These are phyloP conservation scores for Carassius gibelio DNA, from an alignment of 2,113 vertebrate species.

Conservation along the genomic window DNA sequence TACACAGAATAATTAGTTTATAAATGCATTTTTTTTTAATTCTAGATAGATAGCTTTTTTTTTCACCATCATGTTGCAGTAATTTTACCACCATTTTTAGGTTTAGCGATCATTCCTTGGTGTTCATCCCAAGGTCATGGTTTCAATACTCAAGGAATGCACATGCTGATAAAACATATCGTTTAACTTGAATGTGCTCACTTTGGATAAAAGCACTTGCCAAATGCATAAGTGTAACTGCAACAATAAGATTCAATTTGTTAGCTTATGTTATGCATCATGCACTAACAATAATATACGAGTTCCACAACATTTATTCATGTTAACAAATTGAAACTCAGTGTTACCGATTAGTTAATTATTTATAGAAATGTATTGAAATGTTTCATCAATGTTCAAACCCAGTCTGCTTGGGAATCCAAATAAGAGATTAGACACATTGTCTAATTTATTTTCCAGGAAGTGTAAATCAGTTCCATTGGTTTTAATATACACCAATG, in stretches of 20 bases:
- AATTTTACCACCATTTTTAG: not conserved
- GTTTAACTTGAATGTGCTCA: not conserved
- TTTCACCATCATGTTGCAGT: not conserved
- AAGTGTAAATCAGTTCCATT: not conserved
- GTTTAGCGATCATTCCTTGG: not conserved
- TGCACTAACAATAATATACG: not conserved
- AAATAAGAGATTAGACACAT: not conserved
- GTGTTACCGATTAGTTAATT: not conserved
- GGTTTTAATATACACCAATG: not conserved
- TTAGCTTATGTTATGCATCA: not conserved
- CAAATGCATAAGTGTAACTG: not conserved
- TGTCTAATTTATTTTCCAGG: not conserved
- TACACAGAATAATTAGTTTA: not conserved
- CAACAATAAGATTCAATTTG: not conserved
- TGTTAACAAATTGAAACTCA: no score
- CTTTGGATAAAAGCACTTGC: not conserved
- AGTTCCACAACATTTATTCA: not conserved
- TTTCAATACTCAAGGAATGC: not conserved
- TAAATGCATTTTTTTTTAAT: not conserved
- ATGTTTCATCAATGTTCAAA: not conserved
- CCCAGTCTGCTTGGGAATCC: not conserved
- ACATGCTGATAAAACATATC: not conserved
- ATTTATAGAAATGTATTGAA: not conserved
- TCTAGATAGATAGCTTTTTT: no score
- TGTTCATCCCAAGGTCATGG: not conserved